These are phyloP conservation scores for Nesometra sesokonis DNA, from an alignment of 35 echinoderm and acorn worm species.

Conservation along the genomic window DNA sequence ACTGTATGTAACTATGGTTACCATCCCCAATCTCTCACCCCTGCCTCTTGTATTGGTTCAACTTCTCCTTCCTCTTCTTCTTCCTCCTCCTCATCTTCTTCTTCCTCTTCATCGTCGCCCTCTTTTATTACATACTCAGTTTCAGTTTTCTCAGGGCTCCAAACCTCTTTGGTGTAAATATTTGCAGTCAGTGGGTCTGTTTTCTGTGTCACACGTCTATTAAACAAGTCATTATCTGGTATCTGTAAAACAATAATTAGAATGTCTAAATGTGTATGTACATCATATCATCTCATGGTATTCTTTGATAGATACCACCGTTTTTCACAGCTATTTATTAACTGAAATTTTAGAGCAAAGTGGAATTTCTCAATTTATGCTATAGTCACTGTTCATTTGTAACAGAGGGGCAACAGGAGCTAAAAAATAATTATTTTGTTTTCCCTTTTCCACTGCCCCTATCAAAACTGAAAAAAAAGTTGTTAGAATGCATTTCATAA, in stretches of 20 bases:
- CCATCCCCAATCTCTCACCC: neutral
- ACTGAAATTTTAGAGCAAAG: too few relatives aligned
- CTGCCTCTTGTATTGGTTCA: neutral
- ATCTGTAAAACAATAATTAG: conserved; percentile 50
- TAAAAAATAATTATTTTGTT: too few relatives aligned
- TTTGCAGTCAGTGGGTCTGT: conserved; percentile 65
- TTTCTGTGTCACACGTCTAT: conserved; percentile 50
- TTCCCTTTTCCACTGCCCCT: too few relatives aligned
- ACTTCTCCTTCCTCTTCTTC: conserved; percentile 47
- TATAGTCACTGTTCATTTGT: too few relatives aligned
- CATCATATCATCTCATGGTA: too few relatives aligned
- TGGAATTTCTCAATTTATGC: too few relatives aligned
- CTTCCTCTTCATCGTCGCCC: conserved; percentile 74
- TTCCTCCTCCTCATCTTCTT: conserved; percentile 89
- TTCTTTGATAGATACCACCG: too few relatives aligned
- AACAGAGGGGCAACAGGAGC: too few relatives aligned
- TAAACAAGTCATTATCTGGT: conserved; percentile 61
- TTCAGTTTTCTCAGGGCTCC: conserved; percentile 79
- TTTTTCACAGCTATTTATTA: too few relatives aligned
- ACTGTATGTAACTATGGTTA: too few relatives aligned
- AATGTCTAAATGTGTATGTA: neutral
- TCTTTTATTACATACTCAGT: conserved; percentile 48
- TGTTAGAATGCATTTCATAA: too few relatives aligned
- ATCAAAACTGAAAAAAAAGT: too few relatives aligned
- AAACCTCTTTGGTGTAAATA: conserved; percentile 74